These are phyloP conservation scores for Limnephilus rhombicus DNA, from an alignment of 2,888 invertebrate genomes.

Conservation along the genomic window DNA sequence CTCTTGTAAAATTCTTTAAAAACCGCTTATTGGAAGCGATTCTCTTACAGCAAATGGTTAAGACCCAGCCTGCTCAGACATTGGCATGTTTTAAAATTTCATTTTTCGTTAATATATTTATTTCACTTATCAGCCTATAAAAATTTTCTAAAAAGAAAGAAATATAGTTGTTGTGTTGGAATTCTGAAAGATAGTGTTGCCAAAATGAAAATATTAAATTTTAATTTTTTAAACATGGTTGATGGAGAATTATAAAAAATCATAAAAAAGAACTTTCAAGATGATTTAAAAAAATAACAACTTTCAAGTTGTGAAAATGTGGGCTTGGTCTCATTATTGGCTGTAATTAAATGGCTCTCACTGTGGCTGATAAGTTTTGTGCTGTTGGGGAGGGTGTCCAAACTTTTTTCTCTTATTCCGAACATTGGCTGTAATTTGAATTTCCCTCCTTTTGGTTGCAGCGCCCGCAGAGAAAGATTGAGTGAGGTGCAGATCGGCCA, in stretches of 20 bases:
- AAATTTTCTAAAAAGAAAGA: not conserved
- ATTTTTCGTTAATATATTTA: not conserved
- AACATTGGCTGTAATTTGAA: conserved; percentile 30
- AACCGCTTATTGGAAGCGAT: not conserved
- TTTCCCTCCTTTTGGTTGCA: conserved; percentile 67
- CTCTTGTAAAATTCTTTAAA: not conserved
- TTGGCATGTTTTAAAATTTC: not conserved
- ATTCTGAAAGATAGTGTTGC: not conserved
- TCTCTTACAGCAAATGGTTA: not conserved
- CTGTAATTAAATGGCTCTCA: not conserved
- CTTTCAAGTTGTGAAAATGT: too few relatives aligned
- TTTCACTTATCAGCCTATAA: not conserved
- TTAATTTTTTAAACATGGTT: not conserved
- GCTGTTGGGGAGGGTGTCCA: conserved; percentile 24
- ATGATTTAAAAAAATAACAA: too few relatives aligned
- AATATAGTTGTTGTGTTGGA: not conserved
- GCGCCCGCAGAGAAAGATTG: conserved; percentile 83
- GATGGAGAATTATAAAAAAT: not conserved
- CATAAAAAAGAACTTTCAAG: too few relatives aligned
- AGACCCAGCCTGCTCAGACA: not conserved
- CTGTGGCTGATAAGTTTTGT: not conserved
- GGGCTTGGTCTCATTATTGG: not conserved
- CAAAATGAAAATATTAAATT: not conserved
- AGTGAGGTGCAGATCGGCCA: conserved; percentile 89
- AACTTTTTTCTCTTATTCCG: conserved; percentile 1